Base-by-base conservation (phyloP, 2,888 invertebrate species). In the Lampropteryx suffumata region DNA sequence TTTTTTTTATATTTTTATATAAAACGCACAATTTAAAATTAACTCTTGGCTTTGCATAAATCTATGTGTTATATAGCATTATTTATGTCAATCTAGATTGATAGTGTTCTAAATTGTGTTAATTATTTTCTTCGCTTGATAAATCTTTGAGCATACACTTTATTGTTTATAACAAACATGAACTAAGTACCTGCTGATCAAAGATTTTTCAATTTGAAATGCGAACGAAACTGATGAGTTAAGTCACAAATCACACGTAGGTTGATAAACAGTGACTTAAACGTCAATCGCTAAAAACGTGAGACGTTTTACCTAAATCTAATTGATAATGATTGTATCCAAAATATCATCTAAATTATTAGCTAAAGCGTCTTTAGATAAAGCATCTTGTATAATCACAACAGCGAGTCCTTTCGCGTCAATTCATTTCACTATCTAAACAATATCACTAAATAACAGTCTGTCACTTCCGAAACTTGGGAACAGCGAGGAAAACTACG, bases 311-410 rank as follows among this genome's bases (percentile, higher is more conserved):
- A 46, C 34, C 39, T 59, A 55, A 29, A 48, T 32, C 40, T 79
- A 82, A 69, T 68, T 81, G 79, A 79, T 82, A 81, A 79, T 76
- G 42, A 42, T 42, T 42, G 78, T 83, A 82, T 81, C 82, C 76
- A 85, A 86, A 84, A 83, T 84, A 84, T 82, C 69, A 43, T 76
- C 83, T 86, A 86, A 83, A 69, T 73, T 84, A 83, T 77, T 77
- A 76, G 73, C 86, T 87, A 86, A 87, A 86, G 88, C 88, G 83
- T 83, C 82, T 86, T 81, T 83, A 74, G 73, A 85, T 88, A 87
- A 89, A 90, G 87, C 86, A 87, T 87, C 71, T 82, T 82, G 82
- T 86, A 84, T 84, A 86, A 87, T 86, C 87, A 87, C 87, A 88
- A 84, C 83, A 74, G 79, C 84, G 79, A 77, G 82, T 86, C 83